Evolutionary conservation across 2,797 vertebrate species (phyloP).

Genomic region (Sebastolobus altivelis): DNA sequence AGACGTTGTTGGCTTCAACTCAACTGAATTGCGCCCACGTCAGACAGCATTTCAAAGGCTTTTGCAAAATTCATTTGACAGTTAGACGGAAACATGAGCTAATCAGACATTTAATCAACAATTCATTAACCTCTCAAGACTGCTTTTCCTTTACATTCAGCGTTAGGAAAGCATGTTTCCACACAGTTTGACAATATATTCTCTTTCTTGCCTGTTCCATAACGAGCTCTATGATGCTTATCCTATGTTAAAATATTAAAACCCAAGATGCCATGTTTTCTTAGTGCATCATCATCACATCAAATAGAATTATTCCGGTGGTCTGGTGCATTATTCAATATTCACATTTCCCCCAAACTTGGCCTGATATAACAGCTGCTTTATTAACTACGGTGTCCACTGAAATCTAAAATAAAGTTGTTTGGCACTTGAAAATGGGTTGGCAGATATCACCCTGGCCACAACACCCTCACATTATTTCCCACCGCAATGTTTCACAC

Average conservation of each 20-base stretch:
- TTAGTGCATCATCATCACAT: background rate
- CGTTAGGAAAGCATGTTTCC: background rate
- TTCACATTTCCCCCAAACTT: background rate
- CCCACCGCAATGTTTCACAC: background rate
- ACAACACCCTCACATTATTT: background rate
- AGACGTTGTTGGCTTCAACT: background rate
- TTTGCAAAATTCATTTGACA: background rate
- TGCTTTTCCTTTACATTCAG: background rate
- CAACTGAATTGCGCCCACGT: background rate
- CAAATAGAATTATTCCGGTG: background rate
- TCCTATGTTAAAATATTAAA: background rate
- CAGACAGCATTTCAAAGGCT: background rate
- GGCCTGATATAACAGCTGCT: background rate
- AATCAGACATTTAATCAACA: background rate
- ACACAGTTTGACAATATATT: background rate
- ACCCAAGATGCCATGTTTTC: background rate
- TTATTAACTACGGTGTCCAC: background rate
- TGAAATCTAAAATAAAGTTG: background rate
- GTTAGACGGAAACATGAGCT: background rate
- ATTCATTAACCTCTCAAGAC: background rate
- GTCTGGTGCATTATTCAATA: background rate
- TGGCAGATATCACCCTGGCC: background rate
- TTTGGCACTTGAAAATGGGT: background rate
- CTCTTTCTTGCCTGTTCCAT: background rate
- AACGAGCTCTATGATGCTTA: background rate